Evolutionary conservation across 1,140 invertebrate genomes (phyloP).

Genomic region (Cyrtorhinus lividipennis): DNA sequence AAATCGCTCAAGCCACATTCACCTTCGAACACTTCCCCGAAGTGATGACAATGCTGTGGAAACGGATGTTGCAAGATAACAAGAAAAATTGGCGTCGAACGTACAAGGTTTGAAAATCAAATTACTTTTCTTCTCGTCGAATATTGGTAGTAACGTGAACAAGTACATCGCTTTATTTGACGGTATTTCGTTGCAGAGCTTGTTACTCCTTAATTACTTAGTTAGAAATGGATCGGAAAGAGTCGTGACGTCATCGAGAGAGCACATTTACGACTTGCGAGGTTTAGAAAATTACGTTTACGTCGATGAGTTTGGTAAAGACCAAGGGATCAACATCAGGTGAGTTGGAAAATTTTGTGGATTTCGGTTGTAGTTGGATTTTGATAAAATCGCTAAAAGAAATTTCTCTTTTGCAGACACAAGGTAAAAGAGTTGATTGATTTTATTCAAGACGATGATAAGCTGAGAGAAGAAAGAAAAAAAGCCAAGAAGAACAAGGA

Average conservation of each 20-base stretch:
- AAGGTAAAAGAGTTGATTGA: slow-evolving; percentile 91
- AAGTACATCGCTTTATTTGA: neutral
- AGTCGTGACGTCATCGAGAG: slow-evolving; percentile 90
- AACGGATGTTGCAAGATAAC: slow-evolving; percentile 95
- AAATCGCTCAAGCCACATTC: slow-evolving; percentile 91
- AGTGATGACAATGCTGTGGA: slow-evolving; percentile 98
- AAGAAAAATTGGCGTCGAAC: slow-evolving; percentile 91
- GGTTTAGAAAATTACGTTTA: slow-evolving; percentile 93
- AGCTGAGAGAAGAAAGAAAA: slow-evolving; percentile 88
- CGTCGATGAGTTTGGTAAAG: slow-evolving; percentile 90
- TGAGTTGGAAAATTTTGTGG: no score
- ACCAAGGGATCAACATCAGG: slow-evolving; percentile 85
- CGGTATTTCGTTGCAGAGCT: slow-evolving; percentile 45
- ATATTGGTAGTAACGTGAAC: neutral
- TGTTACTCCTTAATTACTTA: slow-evolving; percentile 80
- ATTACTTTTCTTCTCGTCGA: neutral
- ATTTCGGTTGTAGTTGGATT: no score
- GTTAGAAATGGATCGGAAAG: slow-evolving; percentile 93
- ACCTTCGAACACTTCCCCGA: slow-evolving; percentile 96
- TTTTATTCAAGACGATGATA: slow-evolving; percentile 96
- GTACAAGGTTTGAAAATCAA: slow-evolving; percentile 91
- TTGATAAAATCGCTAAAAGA: no score
- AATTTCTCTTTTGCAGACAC: slow-evolving; percentile 38
- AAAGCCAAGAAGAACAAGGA: slow-evolving; percentile 99
- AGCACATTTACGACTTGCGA: slow-evolving; percentile 94